Evolutionary conservation across 2,113 vertebrate species (phyloP), one percentile per base, ranked within the genome.

Genomic region (Bos indicus): DNA sequence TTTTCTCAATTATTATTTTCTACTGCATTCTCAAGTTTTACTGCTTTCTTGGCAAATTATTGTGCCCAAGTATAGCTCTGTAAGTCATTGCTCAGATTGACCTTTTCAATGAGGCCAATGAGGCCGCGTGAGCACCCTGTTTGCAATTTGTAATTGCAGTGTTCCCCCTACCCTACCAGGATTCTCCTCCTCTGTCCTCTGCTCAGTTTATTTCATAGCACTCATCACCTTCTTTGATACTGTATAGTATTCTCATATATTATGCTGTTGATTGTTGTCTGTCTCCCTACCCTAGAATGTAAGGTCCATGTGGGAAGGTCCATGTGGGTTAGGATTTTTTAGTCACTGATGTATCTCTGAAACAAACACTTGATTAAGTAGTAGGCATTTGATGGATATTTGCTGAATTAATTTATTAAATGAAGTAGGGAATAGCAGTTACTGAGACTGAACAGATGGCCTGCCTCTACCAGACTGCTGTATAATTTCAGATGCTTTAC

Each of bases 131-230:
- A 11, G 5, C n/a, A 52, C n/a, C 9, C 2, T 60, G 3, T 6
- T 71, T 60, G 23, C 40, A 64, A 12, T 14, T 90, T 92, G 10
- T 28, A 28, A 23, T 19, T 77, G 7, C 33, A 10, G 5, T 40
- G 10, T 1, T 4, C 6, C 3, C 0, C 36, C 17, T 46, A 12
- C 4, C 25, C 14, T 36, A 7, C n/a, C 5, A 1, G n/a, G 21
- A 16, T 28, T 80, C 11, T 52, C 64, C 46, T 17, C 21, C 26
- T 36, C 59, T 56, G 7, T 56, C 77, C 36, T 25, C 5, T 3
- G 12, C 28, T 81, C 28, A 16, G 0, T 54, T 80, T 81, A 64
- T 14, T 36, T 46, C 28, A 2, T 10, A 48, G 54, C 30, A 10
- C 77, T 60, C 30, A 64, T 82, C 23, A 12, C 19, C 5, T 62